Base-by-base conservation (phyloP, 2,113 vertebrate species). In the Ancistrus triradiatus region DNA sequence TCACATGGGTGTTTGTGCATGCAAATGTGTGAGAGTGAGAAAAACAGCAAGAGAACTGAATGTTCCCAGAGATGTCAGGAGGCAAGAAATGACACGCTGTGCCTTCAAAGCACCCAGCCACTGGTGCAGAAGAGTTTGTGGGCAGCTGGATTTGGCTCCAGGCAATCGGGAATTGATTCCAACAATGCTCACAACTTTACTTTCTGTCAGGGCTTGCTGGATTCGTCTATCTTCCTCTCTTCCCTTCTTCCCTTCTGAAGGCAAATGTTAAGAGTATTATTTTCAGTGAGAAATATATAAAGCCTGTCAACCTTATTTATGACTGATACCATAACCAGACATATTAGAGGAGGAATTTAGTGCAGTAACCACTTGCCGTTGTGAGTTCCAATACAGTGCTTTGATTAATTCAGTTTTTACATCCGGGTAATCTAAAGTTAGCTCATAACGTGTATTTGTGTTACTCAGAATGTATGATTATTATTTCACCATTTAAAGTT, bases 191-290 rank as follows among this genome's bases (percentile, higher is more conserved):
- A 46, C 68, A 6, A 21, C 40, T 35, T 2, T 5, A 56, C 71
- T 74, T 85, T 85, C 77, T 91, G 91, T 88, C 69, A 59, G 78
- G 87, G 83, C 90, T 84, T 88, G 88, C 63, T 74, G 72, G 65
- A 65, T 74, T 47, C 69, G 69, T 68, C 52, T 14, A 71, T 63
- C 63, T 74, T 79, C 74, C 65, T 66, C 48, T 60, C 47, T 40
- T 19, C 50, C 42, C 19, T 59, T 28, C 70, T 63, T 7, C 10
- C 31, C 13, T 14, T 13, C 37, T 59, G 13, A 60, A 68, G 55
- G 42, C 62, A 49, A 43, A 56, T 73, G 42, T 65, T 48, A 59
- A 40, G 58, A 42, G 58, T 62, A 24, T 61, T 46, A 63, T 63
- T 51, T 42, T 40, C 52, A 21, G 21, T 56, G 55, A 56, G 59